These are phyloP conservation scores for Epizoanthus fatuus DNA, from an alignment of 92 coral and sea anemone species.

Conservation along the genomic window DNA sequence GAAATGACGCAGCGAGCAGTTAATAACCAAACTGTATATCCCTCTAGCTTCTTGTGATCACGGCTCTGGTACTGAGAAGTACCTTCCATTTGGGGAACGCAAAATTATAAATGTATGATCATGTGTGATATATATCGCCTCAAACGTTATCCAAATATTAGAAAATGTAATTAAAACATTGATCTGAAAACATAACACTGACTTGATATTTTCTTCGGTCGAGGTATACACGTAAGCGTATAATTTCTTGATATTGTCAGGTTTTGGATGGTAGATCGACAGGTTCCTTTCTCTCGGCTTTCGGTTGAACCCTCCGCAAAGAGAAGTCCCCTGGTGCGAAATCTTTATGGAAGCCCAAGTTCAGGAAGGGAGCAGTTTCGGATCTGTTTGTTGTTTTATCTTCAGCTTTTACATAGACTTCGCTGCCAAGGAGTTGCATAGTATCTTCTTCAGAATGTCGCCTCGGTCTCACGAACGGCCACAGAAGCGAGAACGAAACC, in stretches of 20 bases:
- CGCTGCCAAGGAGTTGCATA: slow-evolving; percentile 75
- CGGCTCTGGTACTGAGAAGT: no score
- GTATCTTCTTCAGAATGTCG: slow-evolving; percentile 53
- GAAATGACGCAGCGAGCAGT: no score
- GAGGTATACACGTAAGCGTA: no score
- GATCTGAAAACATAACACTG: no score
- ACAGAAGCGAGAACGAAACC: slow-evolving; percentile 79
- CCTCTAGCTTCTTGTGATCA: no score
- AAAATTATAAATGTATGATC: no score
- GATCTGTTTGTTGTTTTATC: slow-evolving; percentile 48
- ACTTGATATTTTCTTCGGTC: no score
- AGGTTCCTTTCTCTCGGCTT: slow-evolving; percentile 69
- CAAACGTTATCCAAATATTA: no score
- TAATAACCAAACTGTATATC: no score
- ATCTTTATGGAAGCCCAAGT: slow-evolving; percentile 85
- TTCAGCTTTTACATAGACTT: slow-evolving; percentile 90
- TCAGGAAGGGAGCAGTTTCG: slow-evolving; percentile 39
- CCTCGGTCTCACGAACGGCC: slow-evolving; percentile 80
- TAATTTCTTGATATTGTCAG: neutral
- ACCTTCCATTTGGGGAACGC: no score
- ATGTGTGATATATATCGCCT: no score
- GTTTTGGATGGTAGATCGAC: slow-evolving; percentile 38
- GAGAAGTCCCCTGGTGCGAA: slow-evolving; percentile 76
- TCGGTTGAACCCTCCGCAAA: slow-evolving; percentile 82
- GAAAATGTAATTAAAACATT: no score